Conservation (phyloP, 2,113 vertebrate genomes). For the Sclerurus mexicanus region DNA sequence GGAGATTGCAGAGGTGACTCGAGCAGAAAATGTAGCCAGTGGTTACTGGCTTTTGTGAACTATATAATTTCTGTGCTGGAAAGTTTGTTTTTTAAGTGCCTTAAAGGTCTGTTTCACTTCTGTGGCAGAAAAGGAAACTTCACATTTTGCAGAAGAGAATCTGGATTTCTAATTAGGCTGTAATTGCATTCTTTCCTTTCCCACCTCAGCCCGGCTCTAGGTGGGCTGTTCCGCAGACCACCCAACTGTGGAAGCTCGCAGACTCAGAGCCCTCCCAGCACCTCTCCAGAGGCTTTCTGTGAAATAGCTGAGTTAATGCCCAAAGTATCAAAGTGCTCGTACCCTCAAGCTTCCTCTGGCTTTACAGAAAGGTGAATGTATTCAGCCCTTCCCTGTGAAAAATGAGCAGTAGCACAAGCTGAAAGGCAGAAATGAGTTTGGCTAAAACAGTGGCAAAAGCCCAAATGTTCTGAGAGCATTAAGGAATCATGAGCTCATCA, state of each 20-base stretch:
- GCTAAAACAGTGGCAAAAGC: not conserved
- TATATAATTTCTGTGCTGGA: not conserved
- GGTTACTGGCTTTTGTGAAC: not conserved
- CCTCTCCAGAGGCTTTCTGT: not conserved
- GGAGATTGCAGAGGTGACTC: not conserved
- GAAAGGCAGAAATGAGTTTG: not conserved
- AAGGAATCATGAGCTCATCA: not conserved
- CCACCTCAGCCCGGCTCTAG: not conserved
- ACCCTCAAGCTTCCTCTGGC: not conserved
- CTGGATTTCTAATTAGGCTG: constrained; percentile 60
- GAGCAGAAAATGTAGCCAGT: not conserved
- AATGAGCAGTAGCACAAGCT: not conserved
- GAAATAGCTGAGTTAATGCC: not conserved
- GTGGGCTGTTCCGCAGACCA: constrained; percentile 28
- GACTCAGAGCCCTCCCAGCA: not conserved
- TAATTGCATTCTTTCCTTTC: constrained; percentile 58
- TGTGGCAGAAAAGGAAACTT: constrained; percentile 33
- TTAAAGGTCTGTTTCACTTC: constrained; percentile 16
- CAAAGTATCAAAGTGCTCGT: not conserved
- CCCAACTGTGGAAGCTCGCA: not conserved
- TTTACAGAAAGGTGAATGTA: not conserved
- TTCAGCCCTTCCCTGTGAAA: not conserved
- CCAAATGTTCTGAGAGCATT: not conserved
- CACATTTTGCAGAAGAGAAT: not conserved
- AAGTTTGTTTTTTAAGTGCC: not conserved